Percentiles rank a stretch among this genome's conserved stretches.
These are phyloP conservation scores for Poicephalus gulielmi DNA, from an alignment of 2,113 vertebrate species.

Conservation along the genomic window DNA sequence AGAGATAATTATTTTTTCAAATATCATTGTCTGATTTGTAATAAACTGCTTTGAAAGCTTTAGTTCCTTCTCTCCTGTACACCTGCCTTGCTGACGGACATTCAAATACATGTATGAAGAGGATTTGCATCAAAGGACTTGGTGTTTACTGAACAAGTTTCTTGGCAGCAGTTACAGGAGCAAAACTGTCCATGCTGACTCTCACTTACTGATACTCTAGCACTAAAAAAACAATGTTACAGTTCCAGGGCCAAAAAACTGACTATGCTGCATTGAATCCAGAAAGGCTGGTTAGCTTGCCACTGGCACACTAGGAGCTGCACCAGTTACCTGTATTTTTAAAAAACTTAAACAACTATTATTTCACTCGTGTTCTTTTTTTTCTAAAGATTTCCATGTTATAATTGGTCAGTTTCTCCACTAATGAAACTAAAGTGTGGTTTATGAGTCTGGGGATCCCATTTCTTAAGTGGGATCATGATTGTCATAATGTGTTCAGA, in stretches of 20 bases:
- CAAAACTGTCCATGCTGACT: background rate
- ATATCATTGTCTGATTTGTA: background rate
- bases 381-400: background rate
- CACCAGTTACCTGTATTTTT: background rate
- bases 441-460: background rate
- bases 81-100: background rate
- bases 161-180: background rate
- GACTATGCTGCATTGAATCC: background rate
- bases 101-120: background rate
- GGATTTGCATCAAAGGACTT: background rate
- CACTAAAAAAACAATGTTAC: background rate
- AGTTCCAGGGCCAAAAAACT: background rate
- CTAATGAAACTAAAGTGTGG: background rate
- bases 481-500: background rate
- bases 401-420: background rate
- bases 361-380: background rate
- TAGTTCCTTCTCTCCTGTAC: background rate
- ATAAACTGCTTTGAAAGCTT: background rate
- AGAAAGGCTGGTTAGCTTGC: background rate
- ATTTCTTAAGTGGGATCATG: background rate
- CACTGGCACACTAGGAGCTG: fast-evolving
- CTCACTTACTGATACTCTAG: background rate
- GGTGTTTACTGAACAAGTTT: background rate
- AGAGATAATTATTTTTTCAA: background rate
- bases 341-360: background rate